Percentiles rank a stretch among this genome's conserved stretches.
Conservation (phyloP, 2,888 invertebrate species). For the Sussaba pulchella region DNA sequence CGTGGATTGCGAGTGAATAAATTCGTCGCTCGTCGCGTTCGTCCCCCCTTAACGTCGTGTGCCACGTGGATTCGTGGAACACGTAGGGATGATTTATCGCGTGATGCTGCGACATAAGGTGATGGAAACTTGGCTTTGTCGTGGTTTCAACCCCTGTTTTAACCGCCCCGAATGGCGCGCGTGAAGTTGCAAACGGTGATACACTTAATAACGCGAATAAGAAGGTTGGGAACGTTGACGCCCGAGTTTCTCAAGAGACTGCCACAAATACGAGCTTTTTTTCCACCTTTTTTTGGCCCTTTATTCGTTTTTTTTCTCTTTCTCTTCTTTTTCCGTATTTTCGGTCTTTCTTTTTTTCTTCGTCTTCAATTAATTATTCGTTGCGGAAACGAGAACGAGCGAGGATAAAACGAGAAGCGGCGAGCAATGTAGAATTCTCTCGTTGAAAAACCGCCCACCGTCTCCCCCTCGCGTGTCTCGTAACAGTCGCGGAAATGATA, state of each 20-base stretch:
- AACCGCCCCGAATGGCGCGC: neutral
- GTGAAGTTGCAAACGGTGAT: neutral
- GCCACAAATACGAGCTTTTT: neutral
- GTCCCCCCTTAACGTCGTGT: neutral
- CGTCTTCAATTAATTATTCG: neutral
- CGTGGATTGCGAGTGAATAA: neutral
- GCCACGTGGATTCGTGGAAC: neutral
- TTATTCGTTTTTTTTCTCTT: too few relatives aligned
- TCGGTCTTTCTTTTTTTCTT: neutral
- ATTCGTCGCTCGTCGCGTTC: neutral
- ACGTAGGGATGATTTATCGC: conserved; percentile 56
- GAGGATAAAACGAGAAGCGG: too few relatives aligned
- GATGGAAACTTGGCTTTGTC: neutral
- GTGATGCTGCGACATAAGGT: conserved; percentile 52
- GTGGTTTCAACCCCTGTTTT: conserved; percentile 6
- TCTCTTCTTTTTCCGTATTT: too few relatives aligned
- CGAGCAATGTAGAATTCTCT: too few relatives aligned
- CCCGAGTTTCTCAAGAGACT: neutral
- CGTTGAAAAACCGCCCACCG: neutral
- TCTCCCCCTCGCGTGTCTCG: conserved; percentile 61
- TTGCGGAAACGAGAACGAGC: too few relatives aligned
- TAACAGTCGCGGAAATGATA: conserved; percentile 66
- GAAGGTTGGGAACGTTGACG: neutral
- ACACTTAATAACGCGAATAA: conserved; percentile 4
- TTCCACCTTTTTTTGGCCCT: neutral